Conservation (phyloP, 2,888 invertebrate species). For the Dioctria rufipes region DNA sequence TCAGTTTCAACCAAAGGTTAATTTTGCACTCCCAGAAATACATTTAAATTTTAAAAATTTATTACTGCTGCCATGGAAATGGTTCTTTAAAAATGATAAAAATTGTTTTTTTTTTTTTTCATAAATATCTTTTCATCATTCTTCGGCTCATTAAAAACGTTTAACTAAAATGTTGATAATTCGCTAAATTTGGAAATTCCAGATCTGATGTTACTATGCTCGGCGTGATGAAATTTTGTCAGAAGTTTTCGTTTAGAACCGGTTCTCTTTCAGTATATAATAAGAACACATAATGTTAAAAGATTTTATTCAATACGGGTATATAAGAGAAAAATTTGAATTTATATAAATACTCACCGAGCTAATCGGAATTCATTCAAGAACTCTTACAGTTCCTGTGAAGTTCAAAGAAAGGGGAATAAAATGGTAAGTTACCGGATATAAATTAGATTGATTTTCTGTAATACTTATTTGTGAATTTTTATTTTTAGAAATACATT, state of each 20-base stretch:
- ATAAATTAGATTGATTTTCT: not conserved
- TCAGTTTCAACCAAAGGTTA: no score
- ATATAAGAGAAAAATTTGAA: not conserved
- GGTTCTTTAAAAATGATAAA: no score
- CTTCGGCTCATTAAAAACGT: not conserved
- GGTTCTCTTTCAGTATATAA: not conserved
- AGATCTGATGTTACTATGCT: conserved; percentile 20
- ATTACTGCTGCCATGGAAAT: no score
- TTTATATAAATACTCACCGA: conserved; percentile 39
- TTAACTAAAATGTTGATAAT: conserved; percentile 7
- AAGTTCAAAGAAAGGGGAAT: conserved; percentile 29
- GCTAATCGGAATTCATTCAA: conserved; percentile 18
- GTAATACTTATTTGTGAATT: not conserved
- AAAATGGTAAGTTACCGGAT: conserved; percentile 30
- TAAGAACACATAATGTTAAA: not conserved
- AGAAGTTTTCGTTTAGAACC: not conserved
- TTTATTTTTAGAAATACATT: conserved; percentile 16
- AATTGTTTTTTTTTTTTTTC: no score
- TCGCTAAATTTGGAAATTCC: conserved; percentile 32
- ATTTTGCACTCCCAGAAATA: no score
- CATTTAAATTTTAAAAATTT: no score
- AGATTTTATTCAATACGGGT: not conserved
- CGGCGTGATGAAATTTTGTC: not conserved
- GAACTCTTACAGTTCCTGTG: conserved; percentile 21
- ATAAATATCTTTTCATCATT: not conserved